These are phyloP conservation scores for Aphidius gifuensis DNA, from an alignment of 1,140 invertebrate genomes.

Conservation along the genomic window DNA sequence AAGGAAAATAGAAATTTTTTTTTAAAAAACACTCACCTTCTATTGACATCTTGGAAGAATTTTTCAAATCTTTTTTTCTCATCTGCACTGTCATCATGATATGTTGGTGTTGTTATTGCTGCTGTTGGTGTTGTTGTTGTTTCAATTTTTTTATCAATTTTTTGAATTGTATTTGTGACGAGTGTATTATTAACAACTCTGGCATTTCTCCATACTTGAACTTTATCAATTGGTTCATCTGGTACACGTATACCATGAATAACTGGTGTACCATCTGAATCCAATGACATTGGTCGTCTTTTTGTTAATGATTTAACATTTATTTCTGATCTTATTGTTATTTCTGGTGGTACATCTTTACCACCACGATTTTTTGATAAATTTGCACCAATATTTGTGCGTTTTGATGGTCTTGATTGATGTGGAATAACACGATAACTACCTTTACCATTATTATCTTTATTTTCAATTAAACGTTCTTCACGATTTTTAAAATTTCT, in stretches of 20 bases:
- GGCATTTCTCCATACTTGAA: slow-evolving; percentile 79
- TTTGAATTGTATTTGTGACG: slow-evolving; percentile 35
- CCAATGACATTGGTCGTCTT: slow-evolving; percentile 50
- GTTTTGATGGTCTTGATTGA: slow-evolving; percentile 33
- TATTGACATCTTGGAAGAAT: slow-evolving; percentile 46
- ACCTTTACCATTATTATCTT: slow-evolving; percentile 15
- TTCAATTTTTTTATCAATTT: too few species aligned
- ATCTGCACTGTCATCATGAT: slow-evolving; percentile 15
- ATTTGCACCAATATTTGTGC: slow-evolving; percentile 50
- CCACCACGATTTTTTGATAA: slow-evolving; percentile 42
- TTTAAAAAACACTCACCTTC: slow-evolving; percentile 35
- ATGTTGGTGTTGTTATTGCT: slow-evolving; percentile 7
- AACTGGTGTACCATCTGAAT: slow-evolving; percentile 70
- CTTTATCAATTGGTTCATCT: slow-evolving; percentile 75
- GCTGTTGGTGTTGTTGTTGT: too few species aligned
- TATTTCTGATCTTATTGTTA: slow-evolving; percentile 61
- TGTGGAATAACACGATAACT: slow-evolving; percentile 39
- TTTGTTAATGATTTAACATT: slow-evolving; percentile 42
- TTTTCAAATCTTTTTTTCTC: slow-evolving; percentile 40
- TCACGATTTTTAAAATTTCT: slow-evolving; percentile 31
- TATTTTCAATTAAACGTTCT: slow-evolving; percentile 28
- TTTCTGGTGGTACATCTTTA: slow-evolving; percentile 62
- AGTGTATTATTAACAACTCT: slow-evolving; percentile 79
- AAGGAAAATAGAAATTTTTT: too few species aligned
- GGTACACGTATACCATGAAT: slow-evolving; percentile 78